Conservation (phyloP, 2,113 vertebrate species). For the Cavia aperea region DNA sequence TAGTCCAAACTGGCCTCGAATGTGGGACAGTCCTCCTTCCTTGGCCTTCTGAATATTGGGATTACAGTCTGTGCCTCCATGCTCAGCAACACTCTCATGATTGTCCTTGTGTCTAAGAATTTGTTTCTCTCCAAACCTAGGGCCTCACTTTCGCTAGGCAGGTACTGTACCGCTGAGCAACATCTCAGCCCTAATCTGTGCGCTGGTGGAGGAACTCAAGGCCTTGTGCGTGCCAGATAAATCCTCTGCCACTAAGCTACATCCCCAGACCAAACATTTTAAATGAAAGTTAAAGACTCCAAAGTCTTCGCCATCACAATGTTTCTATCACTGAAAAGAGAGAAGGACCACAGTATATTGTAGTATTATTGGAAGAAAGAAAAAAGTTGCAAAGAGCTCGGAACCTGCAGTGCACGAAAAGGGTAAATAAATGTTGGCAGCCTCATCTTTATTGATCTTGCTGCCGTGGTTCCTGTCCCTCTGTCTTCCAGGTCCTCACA, state of each 20-base stretch:
- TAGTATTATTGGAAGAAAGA: background rate
- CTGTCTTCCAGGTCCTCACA: background rate
- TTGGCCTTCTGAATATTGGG: background rate
- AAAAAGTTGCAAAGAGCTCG: background rate
- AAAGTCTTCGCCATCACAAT: background rate
- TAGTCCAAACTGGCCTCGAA: background rate
- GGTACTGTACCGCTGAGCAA: background rate
- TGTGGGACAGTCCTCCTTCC: background rate
- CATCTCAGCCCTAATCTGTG: no score
- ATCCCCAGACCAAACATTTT: background rate
- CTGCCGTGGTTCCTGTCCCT: background rate
- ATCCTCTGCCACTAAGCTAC: background rate
- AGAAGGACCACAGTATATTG: background rate
- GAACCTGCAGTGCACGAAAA: background rate
- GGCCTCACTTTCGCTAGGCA: background rate
- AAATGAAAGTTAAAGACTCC: slow-evolving; percentile 17
- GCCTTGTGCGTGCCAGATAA: background rate
- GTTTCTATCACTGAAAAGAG: background rate
- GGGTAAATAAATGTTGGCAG: background rate
- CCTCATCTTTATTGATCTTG: background rate
- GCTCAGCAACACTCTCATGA: background rate
- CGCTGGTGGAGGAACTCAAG: background rate
- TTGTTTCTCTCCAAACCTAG: background rate
- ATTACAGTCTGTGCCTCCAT: background rate
- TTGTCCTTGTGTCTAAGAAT: background rate